phyloP scores from a whole-genome alignment of 1,140 invertebrate species.

The Aporrectodea caliginosa region DNA sequence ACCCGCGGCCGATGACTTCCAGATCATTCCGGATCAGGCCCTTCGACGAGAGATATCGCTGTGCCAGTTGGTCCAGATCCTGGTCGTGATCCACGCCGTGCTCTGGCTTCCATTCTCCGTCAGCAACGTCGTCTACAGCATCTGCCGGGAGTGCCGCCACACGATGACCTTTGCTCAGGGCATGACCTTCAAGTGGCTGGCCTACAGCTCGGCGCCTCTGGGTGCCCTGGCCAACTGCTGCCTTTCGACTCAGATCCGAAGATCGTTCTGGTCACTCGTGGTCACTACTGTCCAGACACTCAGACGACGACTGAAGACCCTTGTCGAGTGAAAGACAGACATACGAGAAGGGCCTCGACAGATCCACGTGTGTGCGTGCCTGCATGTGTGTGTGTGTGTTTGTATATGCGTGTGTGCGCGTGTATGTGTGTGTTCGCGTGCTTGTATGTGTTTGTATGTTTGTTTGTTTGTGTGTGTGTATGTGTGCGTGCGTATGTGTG shows the following conservation, averaged over 20 bases:
- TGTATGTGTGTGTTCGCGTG: too few relatives aligned
- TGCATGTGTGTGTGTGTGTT: too few relatives aligned
- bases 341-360: too few relatives aligned
- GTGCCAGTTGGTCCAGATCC: background rate
- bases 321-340: too few relatives aligned
- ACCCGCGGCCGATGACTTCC: background rate
- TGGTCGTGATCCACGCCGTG: background rate
- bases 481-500: too few relatives aligned
- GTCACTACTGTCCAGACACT: too few relatives aligned
- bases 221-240: background rate
- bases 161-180: constrained; percentile 14
- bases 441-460: too few relatives aligned
- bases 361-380: too few relatives aligned
- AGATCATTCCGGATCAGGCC: background rate
- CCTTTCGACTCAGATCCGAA: background rate
- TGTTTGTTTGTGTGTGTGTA: too few relatives aligned
- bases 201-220: constrained; percentile 14
- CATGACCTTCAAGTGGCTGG: constrained; percentile 31
- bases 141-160: constrained; percentile 2
- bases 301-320: too few relatives aligned
- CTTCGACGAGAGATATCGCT: background rate
- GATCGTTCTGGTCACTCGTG: too few relatives aligned
- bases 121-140: constrained; percentile 12
- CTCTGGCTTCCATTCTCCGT: constrained; percentile 6
- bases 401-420: too few relatives aligned